phyloP scores from a whole-genome alignment of 2,797 vertebrate species.

The Potorous gilbertii region DNA sequence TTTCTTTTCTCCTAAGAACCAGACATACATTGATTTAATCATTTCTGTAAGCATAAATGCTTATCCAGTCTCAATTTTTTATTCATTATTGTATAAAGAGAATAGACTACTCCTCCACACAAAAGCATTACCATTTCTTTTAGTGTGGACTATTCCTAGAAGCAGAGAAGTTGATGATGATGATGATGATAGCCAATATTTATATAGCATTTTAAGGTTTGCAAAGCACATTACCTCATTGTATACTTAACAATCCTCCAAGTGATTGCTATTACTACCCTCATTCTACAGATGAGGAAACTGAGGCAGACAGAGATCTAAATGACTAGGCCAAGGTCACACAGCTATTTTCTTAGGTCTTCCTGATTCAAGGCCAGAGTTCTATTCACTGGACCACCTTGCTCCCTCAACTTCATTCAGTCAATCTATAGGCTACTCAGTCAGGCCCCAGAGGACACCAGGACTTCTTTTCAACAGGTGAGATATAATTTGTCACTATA shows the following conservation, averaged over 20 bases:
- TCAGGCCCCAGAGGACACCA: background rate
- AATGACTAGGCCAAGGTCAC: background rate
- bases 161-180: background rate
- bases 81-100: background rate
- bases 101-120: background rate
- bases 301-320: background rate
- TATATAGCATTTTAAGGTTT: background rate
- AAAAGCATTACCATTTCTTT: background rate
- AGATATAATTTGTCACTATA: too few relatives aligned
- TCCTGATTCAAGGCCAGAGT: background rate
- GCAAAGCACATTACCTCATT: background rate
- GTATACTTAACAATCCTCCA: background rate
- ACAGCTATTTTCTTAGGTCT: background rate
- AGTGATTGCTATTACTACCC: background rate
- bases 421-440: background rate
- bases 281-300: background rate
- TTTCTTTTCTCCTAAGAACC: background rate
- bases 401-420: background rate
- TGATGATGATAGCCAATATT: background rate
- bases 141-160: rapidly evolving
- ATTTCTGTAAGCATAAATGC: background rate
- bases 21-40: rapidly evolving
- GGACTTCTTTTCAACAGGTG: background rate
- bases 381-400: background rate
- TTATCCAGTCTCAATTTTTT: rapidly evolving